phyloP scores from a whole-genome alignment of 2,888 invertebrate genomes.

The Theretra japonica region DNA sequence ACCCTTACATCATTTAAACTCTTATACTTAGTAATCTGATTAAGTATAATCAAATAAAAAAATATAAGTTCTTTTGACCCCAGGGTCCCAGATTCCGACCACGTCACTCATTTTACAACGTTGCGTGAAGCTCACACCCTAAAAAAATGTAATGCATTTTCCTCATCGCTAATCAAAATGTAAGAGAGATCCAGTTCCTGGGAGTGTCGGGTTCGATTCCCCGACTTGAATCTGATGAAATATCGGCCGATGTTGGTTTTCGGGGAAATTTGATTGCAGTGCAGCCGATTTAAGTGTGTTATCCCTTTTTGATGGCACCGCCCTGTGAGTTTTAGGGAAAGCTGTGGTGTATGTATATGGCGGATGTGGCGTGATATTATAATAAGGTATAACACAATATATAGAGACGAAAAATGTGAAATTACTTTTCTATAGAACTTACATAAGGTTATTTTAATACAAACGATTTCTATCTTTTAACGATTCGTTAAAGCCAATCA shows the following conservation, averaged over 20 bases:
- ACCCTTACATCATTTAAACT: no score
- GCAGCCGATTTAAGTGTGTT: not conserved
- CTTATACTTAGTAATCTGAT: no score
- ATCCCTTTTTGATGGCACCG: constrained; percentile 15
- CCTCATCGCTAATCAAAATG: constrained; percentile 8
- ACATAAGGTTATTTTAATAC: no score
- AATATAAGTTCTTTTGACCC: not conserved
- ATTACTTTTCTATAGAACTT: no score
- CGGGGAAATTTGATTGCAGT: constrained; percentile 20
- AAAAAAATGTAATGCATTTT: not conserved
- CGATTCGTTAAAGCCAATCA: no score
- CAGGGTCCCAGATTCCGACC: not conserved
- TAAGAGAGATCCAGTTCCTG: not conserved
- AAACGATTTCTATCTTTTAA: no score
- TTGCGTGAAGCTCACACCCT: not conserved
- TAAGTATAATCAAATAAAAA: not conserved
- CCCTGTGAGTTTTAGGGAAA: constrained; percentile 1
- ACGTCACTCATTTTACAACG: not conserved
- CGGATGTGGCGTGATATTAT: not conserved
- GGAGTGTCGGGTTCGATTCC: not conserved
- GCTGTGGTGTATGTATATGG: not conserved
- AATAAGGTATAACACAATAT: not conserved
- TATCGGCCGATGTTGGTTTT: constrained; percentile 5
- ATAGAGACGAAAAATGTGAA: no score
- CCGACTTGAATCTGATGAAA: not conserved